Conservation (phyloP, 2,113 vertebrate species). For the Ictalurus punctatus region DNA sequence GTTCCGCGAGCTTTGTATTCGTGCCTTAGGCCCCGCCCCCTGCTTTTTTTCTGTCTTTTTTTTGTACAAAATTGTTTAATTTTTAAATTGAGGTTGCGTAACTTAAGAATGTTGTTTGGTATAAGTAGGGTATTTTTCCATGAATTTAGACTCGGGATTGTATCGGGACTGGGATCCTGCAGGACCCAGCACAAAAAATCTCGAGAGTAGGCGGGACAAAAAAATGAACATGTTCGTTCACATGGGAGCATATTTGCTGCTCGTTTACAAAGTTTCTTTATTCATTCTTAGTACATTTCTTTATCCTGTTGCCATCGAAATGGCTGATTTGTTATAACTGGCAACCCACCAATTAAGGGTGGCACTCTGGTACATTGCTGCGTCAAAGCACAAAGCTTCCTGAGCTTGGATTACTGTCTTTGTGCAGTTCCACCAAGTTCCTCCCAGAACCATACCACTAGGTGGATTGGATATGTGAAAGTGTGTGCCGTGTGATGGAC, state of each 20-base stretch:
- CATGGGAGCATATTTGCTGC: no score
- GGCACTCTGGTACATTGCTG: not conserved
- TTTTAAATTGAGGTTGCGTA: not conserved
- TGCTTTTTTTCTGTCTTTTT: not conserved
- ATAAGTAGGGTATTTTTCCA: not conserved
- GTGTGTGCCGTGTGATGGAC: not conserved
- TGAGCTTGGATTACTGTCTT: not conserved
- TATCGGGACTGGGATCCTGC: not conserved
- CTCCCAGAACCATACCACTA: not conserved
- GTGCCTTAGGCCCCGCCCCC: not conserved
- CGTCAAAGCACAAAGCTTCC: not conserved
- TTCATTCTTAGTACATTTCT: no score
- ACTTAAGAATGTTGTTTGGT: not conserved
- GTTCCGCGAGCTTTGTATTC: not conserved
- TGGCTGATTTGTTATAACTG: not conserved
- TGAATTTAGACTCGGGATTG: not conserved
- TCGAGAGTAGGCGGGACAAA: not conserved
- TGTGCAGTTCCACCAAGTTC: not conserved
- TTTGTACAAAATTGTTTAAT: not conserved
- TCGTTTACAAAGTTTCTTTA: no score
- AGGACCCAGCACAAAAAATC: not conserved
- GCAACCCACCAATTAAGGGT: not conserved
- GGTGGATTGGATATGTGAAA: not conserved
- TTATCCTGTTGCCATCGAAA: no score
- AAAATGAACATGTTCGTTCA: no score